Percentiles rank a stretch among this genome's conserved stretches.
These are phyloP conservation scores for Champsocephalus gunnari DNA, from an alignment of 2,797 vertebrate species.

Conservation along the genomic window DNA sequence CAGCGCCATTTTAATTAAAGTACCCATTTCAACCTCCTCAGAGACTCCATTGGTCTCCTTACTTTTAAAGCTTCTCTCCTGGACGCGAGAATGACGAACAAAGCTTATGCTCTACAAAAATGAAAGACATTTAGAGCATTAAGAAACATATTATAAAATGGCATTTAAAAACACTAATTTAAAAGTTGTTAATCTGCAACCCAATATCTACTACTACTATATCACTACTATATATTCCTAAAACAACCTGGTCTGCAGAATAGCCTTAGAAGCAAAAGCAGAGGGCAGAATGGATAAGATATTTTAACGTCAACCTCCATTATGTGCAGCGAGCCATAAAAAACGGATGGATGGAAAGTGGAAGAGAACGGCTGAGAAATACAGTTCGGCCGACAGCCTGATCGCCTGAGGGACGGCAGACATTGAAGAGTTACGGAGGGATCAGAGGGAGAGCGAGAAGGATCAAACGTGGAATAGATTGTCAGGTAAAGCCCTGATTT, in stretches of 20 bases:
- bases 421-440: constrained; percentile 14
- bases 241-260: background rate
- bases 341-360: constrained; percentile 35
- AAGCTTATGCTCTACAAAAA: too few relatives aligned
- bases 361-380: constrained; percentile 38
- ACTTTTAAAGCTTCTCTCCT: too few relatives aligned
- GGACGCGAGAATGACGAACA: too few relatives aligned
- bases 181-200: background rate
- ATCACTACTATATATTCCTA: background rate
- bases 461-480: constrained; percentile 42
- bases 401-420: constrained; percentile 33
- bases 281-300: constrained; percentile 7
- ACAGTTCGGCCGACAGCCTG: constrained; percentile 34
- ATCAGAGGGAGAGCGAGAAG: constrained; percentile 43
- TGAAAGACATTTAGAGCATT: too few relatives aligned
- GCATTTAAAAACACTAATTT: too few relatives aligned
- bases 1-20: too few relatives aligned
- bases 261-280: constrained; percentile 20
- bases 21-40: too few relatives aligned
- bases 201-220: background rate
- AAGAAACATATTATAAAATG: too few relatives aligned
- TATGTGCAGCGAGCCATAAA: constrained; percentile 22
- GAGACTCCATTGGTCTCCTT: too few relatives aligned
- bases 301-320: constrained; percentile 47
- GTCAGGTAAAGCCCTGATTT: constrained; percentile 45